These are phyloP conservation scores for Crax fasciolata DNA, from an alignment of 2,797 vertebrate genomes.

Conservation along the genomic window DNA sequence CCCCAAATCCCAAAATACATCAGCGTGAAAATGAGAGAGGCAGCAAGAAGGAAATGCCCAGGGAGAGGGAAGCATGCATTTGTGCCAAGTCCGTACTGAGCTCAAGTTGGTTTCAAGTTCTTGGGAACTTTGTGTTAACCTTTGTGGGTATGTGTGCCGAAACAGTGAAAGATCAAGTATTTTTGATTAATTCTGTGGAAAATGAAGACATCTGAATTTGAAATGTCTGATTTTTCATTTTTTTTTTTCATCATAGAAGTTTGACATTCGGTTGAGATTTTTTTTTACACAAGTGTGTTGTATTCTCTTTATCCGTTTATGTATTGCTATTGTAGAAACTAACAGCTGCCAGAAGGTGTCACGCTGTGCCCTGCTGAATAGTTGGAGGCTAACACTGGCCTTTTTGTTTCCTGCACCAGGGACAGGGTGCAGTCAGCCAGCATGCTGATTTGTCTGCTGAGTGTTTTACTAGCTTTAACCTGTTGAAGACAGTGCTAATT, in stretches of 20 bases:
- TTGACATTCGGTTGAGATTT: not conserved
- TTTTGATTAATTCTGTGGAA: not conserved
- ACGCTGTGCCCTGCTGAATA: not conserved
- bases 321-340: slow-evolving; percentile 16
- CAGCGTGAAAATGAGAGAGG: not conserved
- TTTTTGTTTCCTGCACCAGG: not conserved
- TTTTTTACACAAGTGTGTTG: not conserved
- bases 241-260: not conserved
- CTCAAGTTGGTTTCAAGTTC: not conserved
- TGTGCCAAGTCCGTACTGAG: not conserved
- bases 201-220: not conserved
- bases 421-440: not conserved
- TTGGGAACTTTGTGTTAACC: not conserved
- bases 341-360: slow-evolving; percentile 61
- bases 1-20: not conserved
- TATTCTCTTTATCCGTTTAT: not conserved
- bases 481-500: not conserved
- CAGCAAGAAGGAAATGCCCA: not conserved
- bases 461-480: not conserved
- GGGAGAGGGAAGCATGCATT: accelerated
- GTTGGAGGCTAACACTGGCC: not conserved
- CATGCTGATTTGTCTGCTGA: not conserved
- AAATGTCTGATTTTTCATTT: not conserved
- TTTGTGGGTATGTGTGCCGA: not conserved
- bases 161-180: not conserved